Evolutionary conservation across 2,797 vertebrate genomes (phyloP).

Genomic region (Telmatherina bonti): DNA sequence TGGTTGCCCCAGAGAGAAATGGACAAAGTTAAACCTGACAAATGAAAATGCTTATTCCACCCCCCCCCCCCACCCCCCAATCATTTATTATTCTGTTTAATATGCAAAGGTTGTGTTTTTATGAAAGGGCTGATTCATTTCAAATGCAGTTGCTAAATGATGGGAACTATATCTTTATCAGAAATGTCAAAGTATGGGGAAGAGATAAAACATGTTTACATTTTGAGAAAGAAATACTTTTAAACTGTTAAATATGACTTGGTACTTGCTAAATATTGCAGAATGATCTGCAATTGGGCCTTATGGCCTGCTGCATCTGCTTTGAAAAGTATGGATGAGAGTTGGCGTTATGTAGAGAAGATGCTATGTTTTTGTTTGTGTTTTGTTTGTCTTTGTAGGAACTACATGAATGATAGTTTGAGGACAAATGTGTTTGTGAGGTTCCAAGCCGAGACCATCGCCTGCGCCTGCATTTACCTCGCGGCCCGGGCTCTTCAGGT

Average conservation of each 20-base stretch:
- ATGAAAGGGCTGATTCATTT: not conserved
- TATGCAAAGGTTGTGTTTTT: not conserved
- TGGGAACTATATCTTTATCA: too few relatives aligned
- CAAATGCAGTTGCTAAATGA: not conserved
- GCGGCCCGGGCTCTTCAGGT: constrained; percentile 97
- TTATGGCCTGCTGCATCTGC: constrained; percentile 1
- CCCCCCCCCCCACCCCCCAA: too few relatives aligned
- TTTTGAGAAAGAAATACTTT: not conserved
- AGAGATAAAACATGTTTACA: not conserved
- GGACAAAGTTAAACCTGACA: constrained; percentile 91
- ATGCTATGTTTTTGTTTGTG: constrained; percentile 76
- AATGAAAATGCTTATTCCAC: too few relatives aligned
- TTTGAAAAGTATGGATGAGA: constrained; percentile 3
- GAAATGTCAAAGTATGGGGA: not conserved
- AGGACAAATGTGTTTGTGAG: constrained; percentile 98
- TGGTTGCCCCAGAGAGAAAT: constrained; percentile 84
- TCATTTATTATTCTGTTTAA: not conserved
- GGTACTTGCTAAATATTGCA: not conserved
- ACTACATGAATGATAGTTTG: constrained; percentile 99
- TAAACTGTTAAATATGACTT: not conserved
- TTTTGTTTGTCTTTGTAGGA: constrained; percentile 84
- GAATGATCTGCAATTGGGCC: not conserved
- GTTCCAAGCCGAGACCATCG: constrained; percentile 98
- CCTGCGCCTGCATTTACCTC: constrained; percentile 98
- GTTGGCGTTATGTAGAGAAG: constrained; percentile 64